Conservation (phyloP, 1,140 invertebrate species). For the Neodiprion lecontei region DNA sequence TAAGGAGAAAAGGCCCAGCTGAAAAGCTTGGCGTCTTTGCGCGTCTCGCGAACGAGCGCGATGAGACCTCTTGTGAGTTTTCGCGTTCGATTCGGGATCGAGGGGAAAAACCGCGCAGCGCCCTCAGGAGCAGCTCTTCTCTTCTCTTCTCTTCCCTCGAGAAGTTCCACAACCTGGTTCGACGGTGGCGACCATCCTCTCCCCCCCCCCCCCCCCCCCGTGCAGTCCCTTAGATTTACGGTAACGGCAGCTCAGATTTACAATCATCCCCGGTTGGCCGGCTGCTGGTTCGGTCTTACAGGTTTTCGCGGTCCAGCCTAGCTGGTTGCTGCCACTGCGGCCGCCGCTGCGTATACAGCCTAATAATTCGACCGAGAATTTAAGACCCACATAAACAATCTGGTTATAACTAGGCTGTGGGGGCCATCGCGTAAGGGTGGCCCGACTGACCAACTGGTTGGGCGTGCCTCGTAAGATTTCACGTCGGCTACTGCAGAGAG, state of each 20-base stretch:
- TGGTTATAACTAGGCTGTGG: slow-evolving; percentile 1
- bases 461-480: background rate
- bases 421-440: background rate
- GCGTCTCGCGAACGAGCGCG: no score
- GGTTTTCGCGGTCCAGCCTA: background rate
- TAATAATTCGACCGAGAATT: slow-evolving; percentile 6
- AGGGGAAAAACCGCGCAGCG: no score
- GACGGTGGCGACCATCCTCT: background rate
- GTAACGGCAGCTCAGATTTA: slow-evolving; percentile 2
- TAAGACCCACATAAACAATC: slow-evolving; percentile 7
- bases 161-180: background rate
- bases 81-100: background rate
- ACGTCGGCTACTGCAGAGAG: background rate
- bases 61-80: background rate
- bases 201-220: background rate
- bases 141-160: background rate
- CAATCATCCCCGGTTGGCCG: background rate
- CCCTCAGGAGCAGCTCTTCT: background rate
- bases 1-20: background rate
- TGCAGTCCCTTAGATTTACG: background rate
- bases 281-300: background rate
- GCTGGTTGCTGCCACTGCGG: background rate
- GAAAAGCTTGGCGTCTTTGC: background rate
- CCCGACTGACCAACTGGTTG: no score
- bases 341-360: background rate